Conservation (phyloP, 2,888 invertebrate species). For the Acanthosepion esculentum region DNA sequence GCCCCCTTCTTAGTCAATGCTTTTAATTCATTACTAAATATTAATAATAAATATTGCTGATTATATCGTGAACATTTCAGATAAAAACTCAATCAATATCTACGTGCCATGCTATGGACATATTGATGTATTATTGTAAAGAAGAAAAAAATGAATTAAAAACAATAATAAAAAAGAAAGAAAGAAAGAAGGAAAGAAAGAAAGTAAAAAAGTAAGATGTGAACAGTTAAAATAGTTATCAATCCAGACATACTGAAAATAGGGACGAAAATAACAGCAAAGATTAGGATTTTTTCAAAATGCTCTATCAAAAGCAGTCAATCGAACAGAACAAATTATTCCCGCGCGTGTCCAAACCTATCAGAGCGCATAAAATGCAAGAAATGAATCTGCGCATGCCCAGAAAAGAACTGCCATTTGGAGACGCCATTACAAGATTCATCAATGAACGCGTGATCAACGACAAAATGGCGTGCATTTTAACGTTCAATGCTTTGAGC, state of each 20-base stretch:
- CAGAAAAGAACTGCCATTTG: background rate
- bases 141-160: too few species aligned
- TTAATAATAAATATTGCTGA: too few species aligned
- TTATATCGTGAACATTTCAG: too few species aligned
- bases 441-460: background rate
- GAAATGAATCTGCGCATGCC: background rate
- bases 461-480: background rate
- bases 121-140: too few species aligned
- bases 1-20: too few species aligned
- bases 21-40: too few species aligned
- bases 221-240: background rate
- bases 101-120: too few species aligned
- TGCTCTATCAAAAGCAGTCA: background rate
- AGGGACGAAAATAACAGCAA: background rate
- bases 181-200: too few species aligned
- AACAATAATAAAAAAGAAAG: too few species aligned
- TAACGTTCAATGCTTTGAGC: background rate
- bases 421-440: background rate
- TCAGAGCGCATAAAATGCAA: background rate
- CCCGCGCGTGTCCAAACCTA: background rate
- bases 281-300: background rate
- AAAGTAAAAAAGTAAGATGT: too few species aligned
- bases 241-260: background rate
- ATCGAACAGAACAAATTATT: background rate
- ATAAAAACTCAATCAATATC: too few species aligned